phyloP scores from a whole-genome alignment of 2,113 vertebrate genomes.

The Panthera tigris region DNA sequence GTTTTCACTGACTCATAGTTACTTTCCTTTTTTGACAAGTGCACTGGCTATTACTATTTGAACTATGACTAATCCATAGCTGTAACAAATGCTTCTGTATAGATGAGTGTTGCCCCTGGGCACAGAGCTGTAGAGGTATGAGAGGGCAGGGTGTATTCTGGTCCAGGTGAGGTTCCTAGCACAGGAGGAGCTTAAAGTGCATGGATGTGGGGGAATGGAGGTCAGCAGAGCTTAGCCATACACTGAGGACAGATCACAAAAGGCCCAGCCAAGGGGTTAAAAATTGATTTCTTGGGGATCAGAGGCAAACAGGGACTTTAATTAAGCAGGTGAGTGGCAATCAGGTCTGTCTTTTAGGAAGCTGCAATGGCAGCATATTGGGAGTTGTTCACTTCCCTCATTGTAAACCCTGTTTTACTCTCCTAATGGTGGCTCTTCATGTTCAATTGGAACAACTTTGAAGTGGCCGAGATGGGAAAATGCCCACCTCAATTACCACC shows the following conservation, averaged over 20 bases:
- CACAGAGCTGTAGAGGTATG: neutral
- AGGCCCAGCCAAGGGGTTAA: neutral
- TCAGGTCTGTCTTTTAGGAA: neutral
- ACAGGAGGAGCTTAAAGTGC: neutral
- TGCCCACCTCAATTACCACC: neutral
- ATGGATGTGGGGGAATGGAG: neutral
- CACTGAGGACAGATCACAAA: neutral
- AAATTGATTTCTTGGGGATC: neutral
- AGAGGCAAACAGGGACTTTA: neutral
- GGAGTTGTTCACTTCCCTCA: neutral
- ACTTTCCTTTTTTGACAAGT: neutral
- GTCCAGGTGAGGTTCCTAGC: neutral
- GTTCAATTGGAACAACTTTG: neutral
- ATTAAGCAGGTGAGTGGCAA: neutral
- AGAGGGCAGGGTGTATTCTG: neutral
- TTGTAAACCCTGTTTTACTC: neutral
- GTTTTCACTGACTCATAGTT: neutral
- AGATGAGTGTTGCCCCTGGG: neutral
- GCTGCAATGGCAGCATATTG: rapidly evolving
- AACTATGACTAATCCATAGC: neutral
- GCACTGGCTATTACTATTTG: neutral
- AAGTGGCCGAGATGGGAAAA: neutral
- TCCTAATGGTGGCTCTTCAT: neutral
- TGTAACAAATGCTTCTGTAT: neutral
- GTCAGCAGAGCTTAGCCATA: neutral